Base-by-base conservation (phyloP, 2,113 vertebrate genomes). In the Ageneiosus marmoratus region DNA sequence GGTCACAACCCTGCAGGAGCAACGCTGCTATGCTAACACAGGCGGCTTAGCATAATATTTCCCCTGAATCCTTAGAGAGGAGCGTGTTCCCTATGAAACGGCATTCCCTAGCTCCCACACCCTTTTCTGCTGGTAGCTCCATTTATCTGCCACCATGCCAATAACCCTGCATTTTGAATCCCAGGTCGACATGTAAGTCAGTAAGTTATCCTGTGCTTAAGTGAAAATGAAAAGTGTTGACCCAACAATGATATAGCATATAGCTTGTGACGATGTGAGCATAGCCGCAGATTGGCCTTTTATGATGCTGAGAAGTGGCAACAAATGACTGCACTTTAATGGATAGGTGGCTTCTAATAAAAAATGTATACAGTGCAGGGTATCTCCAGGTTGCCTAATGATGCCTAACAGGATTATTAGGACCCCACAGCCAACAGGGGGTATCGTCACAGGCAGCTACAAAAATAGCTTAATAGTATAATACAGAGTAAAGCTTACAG, bases 1-100 rank as follows among this genome's bases (percentile, higher is more conserved):
- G 98, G 98, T 99, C 98, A 98, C 96, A 97, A 97, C 98, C 97
- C 97, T 97, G 97, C 97, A 98, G 97, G 97, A 98, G 96, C 94
- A 96, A 95, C 93, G 97, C 96, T 98, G 97, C 97, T 96, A 99
- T 98, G 97, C 97, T 96, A 98, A 98, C 96, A 96, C 97, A 96
- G 95, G 96, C 94, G 96, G 98, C 96, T 98, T 98, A 99, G 97
- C 96, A 98, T 98, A 98, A 98, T 98, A 97, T 95, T 95, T 95
- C 93, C 87, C 94, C 94, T 79, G 80, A 80, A 83, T 75, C 93
- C 94, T 96, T 94, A 96, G 95, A 95, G 92, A 95, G 95, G 95
- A 94, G 93, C 92, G 93, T 93, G 95, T 95, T 95, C 95, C 95
- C 94, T 94, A 95, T 93, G 92, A 94, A 92, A 92, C 92, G 93